Evolutionary conservation across 2,113 vertebrate genomes (phyloP), one percentile per base, ranked within the genome.

Genomic region (Cynoglossus semilaevis): DNA sequence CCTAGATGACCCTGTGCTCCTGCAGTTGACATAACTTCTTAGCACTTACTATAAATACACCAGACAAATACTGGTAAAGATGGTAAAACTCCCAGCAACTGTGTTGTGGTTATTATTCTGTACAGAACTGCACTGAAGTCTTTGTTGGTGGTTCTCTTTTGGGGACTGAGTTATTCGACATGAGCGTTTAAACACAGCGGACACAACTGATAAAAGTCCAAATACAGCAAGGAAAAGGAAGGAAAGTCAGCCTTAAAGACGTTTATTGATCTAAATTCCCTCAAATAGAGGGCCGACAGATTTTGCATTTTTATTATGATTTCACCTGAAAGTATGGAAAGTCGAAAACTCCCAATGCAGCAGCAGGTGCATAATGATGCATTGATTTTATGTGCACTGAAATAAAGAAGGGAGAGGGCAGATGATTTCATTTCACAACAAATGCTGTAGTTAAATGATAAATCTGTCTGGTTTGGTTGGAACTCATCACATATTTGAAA

Each of bases 251-350:
- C 38, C 38, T 41, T 41, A 49, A 14, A 62, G 22, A n/a, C 29
- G n/a, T 36, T 50, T 50, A 57, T 44, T 66, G 15, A 37, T 22
- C 22, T 16, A 13, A 13, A 52, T 17, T 41, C 14, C 10, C 51
- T 51, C 10, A 37, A 14, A 50, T 4, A 66, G 14, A 41, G 38
- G 38, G 38, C 38, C 2, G 38, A 14, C 11, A 12, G 38, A 41
- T 41, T 41, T 41, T 12, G 38, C 38, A 41, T 12, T 11, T 11
- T 41, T 41, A 41, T 12, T 41, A 41, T 11, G 38, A 12, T 41
- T 41, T 41, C 38, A 41, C 38, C 14, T 41, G 38, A 41, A 41
- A 41, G 11, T 4, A 13, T 41, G 10, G 38, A 41, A 41, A 41
- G 5, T 9, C 14, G 4, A 5, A 14, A 14, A 41, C 9, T 41